These are phyloP conservation scores for Galaxias olidus DNA, from an alignment of 2,797 vertebrate species.

Conservation along the genomic window DNA sequence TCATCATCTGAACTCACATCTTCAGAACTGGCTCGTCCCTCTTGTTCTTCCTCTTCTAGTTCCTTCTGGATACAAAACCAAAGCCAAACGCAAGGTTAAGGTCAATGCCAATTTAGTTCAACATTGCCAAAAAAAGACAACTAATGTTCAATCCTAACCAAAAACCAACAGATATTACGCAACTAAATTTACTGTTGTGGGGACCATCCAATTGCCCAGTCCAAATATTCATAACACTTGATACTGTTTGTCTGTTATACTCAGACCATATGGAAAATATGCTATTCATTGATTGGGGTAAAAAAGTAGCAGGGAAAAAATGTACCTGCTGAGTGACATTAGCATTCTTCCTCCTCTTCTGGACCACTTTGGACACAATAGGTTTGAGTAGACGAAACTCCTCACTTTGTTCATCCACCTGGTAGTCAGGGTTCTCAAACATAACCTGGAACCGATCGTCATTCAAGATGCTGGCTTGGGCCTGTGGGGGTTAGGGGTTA, in stretches of 20 bases:
- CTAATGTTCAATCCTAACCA: too few relatives aligned
- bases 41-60: slow-evolving; percentile 86
- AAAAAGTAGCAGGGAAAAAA: too few relatives aligned
- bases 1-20: slow-evolving; percentile 97
- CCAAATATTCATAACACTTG: too few relatives aligned
- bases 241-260: too few relatives aligned
- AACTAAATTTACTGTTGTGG: too few relatives aligned
- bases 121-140: too few relatives aligned
- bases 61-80: slow-evolving; percentile 64
- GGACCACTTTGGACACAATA: slow-evolving; percentile 92
- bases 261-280: too few relatives aligned
- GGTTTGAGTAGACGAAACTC: slow-evolving; percentile 96
- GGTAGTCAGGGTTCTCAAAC: slow-evolving; percentile 98
- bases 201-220: too few relatives aligned
- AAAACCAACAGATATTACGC: too few relatives aligned
- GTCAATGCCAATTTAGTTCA: too few relatives aligned
- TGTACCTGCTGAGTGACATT: slow-evolving; percentile 71
- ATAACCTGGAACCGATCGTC: slow-evolving; percentile 97
- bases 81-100: not conserved
- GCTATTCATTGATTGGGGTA: too few relatives aligned
- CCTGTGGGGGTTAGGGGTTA: slow-evolving; percentile 66
- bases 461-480: slow-evolving; percentile 84
- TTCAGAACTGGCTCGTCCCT: slow-evolving; percentile 90
- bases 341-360: slow-evolving; percentile 87
- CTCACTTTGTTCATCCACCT: slow-evolving; percentile 95